Conservation (phyloP, 2,113 vertebrate species). For the Aythya baeri region DNA sequence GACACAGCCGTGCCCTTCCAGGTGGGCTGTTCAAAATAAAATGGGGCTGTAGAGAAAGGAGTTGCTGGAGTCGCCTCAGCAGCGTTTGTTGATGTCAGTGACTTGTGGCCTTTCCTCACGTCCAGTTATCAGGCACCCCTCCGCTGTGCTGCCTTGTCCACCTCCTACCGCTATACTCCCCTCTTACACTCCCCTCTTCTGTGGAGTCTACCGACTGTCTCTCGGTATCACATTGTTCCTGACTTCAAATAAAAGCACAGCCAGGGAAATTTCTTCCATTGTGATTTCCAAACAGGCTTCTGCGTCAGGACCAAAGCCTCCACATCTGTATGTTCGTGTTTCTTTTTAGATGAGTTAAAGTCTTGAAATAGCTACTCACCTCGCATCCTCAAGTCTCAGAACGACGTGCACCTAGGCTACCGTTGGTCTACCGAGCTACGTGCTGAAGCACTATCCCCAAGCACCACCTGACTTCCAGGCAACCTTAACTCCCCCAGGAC, state of each 20-base stretch:
- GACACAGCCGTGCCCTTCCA: neutral
- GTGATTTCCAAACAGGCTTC: neutral
- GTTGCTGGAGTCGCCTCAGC: neutral
- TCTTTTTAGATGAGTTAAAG: neutral
- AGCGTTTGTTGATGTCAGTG: neutral
- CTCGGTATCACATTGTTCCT: rapidly evolving
- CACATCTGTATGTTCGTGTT: neutral
- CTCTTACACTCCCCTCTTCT: neutral
- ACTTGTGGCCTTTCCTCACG: neutral
- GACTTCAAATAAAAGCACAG: neutral
- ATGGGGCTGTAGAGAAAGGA: neutral
- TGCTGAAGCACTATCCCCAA: neutral
- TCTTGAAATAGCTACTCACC: neutral
- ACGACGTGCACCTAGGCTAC: neutral
- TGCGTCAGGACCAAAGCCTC: neutral
- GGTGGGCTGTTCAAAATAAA: neutral
- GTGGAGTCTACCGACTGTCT: neutral
- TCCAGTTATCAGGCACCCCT: neutral
- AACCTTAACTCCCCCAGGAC: neutral
- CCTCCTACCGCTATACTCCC: neutral
- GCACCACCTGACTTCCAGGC: neutral
- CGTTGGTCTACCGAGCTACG: neutral
- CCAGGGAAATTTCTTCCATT: neutral
- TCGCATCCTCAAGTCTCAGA: neutral
- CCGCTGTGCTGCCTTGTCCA: neutral